phyloP scores from a whole-genome alignment of 2,113 vertebrate species.

The Pardalotus punctatus region DNA sequence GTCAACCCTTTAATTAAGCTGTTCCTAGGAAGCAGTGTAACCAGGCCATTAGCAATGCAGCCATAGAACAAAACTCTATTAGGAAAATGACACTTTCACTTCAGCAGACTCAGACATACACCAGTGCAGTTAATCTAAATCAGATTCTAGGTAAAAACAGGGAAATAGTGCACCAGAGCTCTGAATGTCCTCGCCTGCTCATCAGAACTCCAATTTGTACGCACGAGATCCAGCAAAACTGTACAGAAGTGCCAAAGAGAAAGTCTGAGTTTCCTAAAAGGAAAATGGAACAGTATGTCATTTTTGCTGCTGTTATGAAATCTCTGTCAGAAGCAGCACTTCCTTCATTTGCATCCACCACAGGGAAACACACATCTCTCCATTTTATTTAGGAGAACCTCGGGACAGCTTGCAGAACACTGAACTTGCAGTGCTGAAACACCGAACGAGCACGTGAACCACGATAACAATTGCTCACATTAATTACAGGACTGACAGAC shows the following conservation, averaged over 20 bases:
- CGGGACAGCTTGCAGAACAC: not conserved
- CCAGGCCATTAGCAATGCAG: conserved; percentile 26
- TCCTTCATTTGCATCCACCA: not conserved
- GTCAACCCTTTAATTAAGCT: not conserved
- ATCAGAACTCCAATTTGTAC: not conserved
- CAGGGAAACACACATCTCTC: not conserved
- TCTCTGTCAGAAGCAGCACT: not conserved
- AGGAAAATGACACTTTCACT: conserved; percentile 18
- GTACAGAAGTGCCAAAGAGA: not conserved
- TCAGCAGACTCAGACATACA: not conserved
- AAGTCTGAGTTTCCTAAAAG: not conserved
- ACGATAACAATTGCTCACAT: rapidly evolving
- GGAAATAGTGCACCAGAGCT: not conserved
- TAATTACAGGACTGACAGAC: not conserved
- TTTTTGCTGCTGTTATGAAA: not conserved
- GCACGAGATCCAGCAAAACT: not conserved
- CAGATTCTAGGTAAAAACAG: not conserved
- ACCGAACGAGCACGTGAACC: not conserved
- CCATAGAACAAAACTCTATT: conserved; percentile 7
- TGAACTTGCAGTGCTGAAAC: not conserved
- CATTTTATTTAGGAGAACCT: conserved; percentile 4
- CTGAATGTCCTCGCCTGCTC: not conserved
- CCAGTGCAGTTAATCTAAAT: not conserved
- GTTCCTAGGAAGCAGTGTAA: not conserved
- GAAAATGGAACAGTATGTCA: not conserved